Conservation (phyloP, 2,113 vertebrate species). For the Mormoops blainvillei region DNA sequence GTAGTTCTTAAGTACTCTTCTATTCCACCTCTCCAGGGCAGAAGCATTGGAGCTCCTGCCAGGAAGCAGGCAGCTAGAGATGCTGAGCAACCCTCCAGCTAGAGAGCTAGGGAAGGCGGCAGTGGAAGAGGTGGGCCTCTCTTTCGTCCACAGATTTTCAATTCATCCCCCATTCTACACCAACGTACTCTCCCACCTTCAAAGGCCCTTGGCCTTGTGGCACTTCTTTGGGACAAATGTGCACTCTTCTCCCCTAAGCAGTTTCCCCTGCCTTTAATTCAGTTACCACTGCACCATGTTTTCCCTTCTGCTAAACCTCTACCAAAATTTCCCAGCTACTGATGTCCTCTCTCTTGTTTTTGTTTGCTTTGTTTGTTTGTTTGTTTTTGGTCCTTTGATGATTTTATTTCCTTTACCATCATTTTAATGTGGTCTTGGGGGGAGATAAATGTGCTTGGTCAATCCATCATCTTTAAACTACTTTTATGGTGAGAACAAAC, state of each 20-base stretch:
- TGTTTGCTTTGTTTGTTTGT: not conserved
- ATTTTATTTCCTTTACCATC: not conserved
- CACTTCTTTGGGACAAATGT: not conserved
- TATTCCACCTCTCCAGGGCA: not conserved
- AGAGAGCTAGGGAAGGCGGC: not conserved
- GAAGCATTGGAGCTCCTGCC: not conserved
- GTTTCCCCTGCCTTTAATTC: not conserved
- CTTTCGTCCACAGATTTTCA: not conserved
- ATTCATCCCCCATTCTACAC: not conserved
- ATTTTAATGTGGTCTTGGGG: not conserved
- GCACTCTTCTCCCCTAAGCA: not conserved
- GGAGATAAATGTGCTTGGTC: not conserved
- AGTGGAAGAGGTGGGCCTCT: not conserved
- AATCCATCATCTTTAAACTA: not conserved
- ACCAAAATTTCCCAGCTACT: not conserved
- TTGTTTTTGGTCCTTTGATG: not conserved
- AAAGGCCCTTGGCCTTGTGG: not conserved
- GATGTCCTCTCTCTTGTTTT: not conserved
- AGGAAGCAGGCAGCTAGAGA: not conserved
- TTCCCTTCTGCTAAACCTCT: not conserved
- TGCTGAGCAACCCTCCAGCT: not conserved
- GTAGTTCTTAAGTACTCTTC: not conserved
- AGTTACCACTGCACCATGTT: not conserved
- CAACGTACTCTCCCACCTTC: not conserved
- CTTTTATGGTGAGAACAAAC: not conserved